phyloP scores from a whole-genome alignment of 2,888 invertebrate genomes.

The Agonopterix subpropinquella region DNA sequence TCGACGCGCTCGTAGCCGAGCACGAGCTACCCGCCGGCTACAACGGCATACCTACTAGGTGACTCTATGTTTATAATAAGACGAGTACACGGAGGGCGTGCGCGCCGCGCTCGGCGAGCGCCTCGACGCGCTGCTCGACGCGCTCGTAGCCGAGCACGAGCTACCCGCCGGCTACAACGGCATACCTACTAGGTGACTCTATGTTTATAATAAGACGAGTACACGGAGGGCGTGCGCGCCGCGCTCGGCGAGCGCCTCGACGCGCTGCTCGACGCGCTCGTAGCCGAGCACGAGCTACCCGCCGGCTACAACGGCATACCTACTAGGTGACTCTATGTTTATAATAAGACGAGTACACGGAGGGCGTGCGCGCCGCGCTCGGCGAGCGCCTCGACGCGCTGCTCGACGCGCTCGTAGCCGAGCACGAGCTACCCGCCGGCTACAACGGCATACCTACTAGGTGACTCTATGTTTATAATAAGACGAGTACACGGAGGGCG shows the following conservation, averaged over 20 bases:
- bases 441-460: slow-evolving; percentile 77
- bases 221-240: slow-evolving; percentile 10
- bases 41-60: slow-evolving; percentile 77
- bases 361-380: slow-evolving; percentile 61
- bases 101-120: slow-evolving; percentile 78
- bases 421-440: slow-evolving; percentile 74
- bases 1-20: slow-evolving; percentile 80
- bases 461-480: slow-evolving; percentile 17
- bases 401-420: slow-evolving; percentile 79
- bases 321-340: slow-evolving; percentile 38
- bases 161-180: slow-evolving; percentile 72
- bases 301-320: slow-evolving; percentile 76
- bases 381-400: slow-evolving; percentile 80
- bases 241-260: slow-evolving; percentile 82
- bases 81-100: no score
- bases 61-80: not conserved
- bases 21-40: slow-evolving; percentile 71
- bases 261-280: slow-evolving; percentile 78
- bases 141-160: slow-evolving; percentile 79
- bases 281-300: slow-evolving; percentile 79
- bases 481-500: no score
- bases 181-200: slow-evolving; percentile 66
- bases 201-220: not conserved
- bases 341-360: not conserved
- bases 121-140: slow-evolving; percentile 80